These are phyloP conservation scores for Harmothoe impar DNA, from an alignment of 2,888 invertebrate genomes.

Conservation along the genomic window DNA sequence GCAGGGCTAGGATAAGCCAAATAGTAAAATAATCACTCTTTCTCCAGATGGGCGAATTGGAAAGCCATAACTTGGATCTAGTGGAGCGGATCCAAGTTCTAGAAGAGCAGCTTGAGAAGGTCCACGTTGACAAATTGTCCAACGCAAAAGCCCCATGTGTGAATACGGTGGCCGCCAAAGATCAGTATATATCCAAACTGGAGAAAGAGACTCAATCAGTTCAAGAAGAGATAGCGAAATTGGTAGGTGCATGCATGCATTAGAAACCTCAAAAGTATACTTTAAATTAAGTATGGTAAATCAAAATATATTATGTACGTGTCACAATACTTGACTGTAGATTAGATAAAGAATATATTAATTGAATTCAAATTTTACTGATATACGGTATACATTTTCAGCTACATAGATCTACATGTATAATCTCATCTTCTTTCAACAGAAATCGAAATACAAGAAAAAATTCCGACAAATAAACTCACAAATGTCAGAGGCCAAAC, in stretches of 20 bases:
- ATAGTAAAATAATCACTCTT: neutral
- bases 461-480: constrained; percentile 73
- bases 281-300: too few species aligned
- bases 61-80: constrained; percentile 64
- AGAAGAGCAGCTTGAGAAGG: constrained; percentile 62
- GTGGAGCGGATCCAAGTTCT: constrained; percentile 63
- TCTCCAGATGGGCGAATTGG: constrained; percentile 61
- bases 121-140: constrained; percentile 64
- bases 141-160: constrained; percentile 68
- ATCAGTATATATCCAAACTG: constrained; percentile 75
- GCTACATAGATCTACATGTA: too few species aligned
- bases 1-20: too few species aligned
- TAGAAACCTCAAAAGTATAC: too few species aligned
- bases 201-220: constrained; percentile 74
- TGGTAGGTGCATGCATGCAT: constrained; percentile 69
- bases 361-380: too few species aligned
- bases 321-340: too few species aligned
- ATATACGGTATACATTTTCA: too few species aligned
- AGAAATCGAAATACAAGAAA: constrained; percentile 75
- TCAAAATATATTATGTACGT: too few species aligned
- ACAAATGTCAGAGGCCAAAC: constrained; percentile 76
- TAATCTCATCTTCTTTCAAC: neutral
- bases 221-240: constrained; percentile 72
- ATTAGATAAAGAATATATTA: too few species aligned
- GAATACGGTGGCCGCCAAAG: constrained; percentile 76